These are phyloP conservation scores for Cynopterus sphinx DNA, from an alignment of 2,797 vertebrate species.

Conservation along the genomic window DNA sequence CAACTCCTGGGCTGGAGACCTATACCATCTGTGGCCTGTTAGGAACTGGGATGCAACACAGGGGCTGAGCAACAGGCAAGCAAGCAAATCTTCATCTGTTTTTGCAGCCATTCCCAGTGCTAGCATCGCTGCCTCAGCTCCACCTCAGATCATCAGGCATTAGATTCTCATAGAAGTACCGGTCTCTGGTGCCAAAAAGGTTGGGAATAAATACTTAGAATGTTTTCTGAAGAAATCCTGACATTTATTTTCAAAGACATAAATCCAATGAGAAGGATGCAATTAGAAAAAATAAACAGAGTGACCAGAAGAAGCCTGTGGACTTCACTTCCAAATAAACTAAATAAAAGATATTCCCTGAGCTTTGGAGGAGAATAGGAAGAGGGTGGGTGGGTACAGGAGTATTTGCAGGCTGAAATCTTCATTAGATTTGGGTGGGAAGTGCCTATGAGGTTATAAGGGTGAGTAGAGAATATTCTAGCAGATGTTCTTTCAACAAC, in stretches of 20 bases:
- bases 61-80: too few relatives aligned
- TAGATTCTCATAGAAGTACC: too few relatives aligned
- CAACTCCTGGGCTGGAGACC: too few relatives aligned
- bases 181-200: too few relatives aligned
- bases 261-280: not conserved
- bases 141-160: too few relatives aligned
- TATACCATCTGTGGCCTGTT: too few relatives aligned
- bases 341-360: not conserved
- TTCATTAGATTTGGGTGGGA: not conserved
- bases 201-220: not conserved
- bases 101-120: too few relatives aligned
- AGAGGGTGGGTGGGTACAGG: fast-evolving
- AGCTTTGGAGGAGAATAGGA: not conserved
- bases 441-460: not conserved
- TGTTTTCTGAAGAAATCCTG: not conserved
- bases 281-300: not conserved
- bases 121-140: too few relatives aligned
- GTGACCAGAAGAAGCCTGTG: not conserved
- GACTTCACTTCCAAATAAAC: not conserved
- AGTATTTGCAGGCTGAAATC: not conserved
- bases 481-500: not conserved
- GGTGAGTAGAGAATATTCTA: not conserved
- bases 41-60: too few relatives aligned
- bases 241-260: not conserved
- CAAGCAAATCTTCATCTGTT: too few relatives aligned